phyloP scores from a whole-genome alignment of 2,888 invertebrate genomes.

The Pteria penguin region DNA sequence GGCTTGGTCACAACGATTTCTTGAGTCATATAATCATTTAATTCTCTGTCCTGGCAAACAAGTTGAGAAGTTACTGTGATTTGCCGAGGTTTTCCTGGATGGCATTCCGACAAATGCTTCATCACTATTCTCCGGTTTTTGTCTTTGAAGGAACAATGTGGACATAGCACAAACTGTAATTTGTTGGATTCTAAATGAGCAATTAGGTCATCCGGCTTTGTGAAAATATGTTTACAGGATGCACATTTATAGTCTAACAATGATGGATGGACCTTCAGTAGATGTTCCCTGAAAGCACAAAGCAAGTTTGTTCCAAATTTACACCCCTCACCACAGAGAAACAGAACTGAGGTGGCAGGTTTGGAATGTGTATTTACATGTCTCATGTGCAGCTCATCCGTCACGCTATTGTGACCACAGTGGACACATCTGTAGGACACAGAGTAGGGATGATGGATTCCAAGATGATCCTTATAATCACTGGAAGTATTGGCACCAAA shows the following conservation, averaged over 20 bases:
- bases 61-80: conserved; percentile 71
- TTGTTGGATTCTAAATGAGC: conserved; percentile 65
- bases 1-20: conserved; percentile 5
- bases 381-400: conserved; percentile 64
- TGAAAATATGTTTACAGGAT: conserved; percentile 63
- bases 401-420: conserved; percentile 67
- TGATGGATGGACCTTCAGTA: conserved; percentile 55
- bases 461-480: conserved; percentile 64
- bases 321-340: conserved; percentile 66
- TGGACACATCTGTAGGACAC: conserved; percentile 65
- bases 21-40: conserved; percentile 51
- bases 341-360: conserved; percentile 60
- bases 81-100: conserved; percentile 69
- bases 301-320: conserved; percentile 68
- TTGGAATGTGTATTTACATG: conserved; percentile 69
- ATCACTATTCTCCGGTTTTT: conserved; percentile 58
- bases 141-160: conserved; percentile 68
- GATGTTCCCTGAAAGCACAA: conserved; percentile 62
- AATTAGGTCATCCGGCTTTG: conserved; percentile 49
- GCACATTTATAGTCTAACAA: conserved; percentile 58
- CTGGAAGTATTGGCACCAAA: conserved; percentile 61
- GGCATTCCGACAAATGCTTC: conserved; percentile 62
- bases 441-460: conserved; percentile 57
- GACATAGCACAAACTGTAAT: conserved; percentile 70
- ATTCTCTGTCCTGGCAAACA: conserved; percentile 68